Conservation (phyloP, 2,797 vertebrate genomes). For the Eleutherodactylus coqui region DNA sequence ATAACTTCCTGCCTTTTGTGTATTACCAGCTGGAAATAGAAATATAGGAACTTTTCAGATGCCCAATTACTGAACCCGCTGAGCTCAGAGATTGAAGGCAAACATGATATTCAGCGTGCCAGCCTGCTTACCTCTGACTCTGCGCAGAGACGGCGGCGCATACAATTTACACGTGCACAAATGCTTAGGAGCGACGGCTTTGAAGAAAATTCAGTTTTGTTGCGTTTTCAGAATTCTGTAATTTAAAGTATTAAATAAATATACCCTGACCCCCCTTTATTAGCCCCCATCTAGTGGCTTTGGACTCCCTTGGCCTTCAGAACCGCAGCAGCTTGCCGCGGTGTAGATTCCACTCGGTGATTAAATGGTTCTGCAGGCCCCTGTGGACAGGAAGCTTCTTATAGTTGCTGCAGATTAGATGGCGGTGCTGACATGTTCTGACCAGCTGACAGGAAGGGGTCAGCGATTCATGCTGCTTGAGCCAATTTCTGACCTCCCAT, state of each 20-base stretch:
- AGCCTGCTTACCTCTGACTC: slow-evolving; percentile 75
- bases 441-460: too few species aligned
- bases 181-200: neutral
- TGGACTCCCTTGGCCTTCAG: too few species aligned
- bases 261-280: too few species aligned
- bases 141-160: slow-evolving; percentile 10
- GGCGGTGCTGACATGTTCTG: too few species aligned
- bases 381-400: too few species aligned
- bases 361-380: too few species aligned
- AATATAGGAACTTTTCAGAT: slow-evolving; percentile 83
- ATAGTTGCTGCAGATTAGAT: too few species aligned
- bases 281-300: too few species aligned
- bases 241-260: slow-evolving; percentile 10
- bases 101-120: slow-evolving; percentile 77
- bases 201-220: neutral
- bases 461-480: too few species aligned
- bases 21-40: slow-evolving; percentile 84
- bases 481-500: too few species aligned
- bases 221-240: neutral
- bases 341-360: too few species aligned
- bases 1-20: slow-evolving; percentile 89
- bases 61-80: slow-evolving; percentile 86
- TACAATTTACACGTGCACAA: slow-evolving; percentile 7
- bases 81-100: slow-evolving; percentile 83
- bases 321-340: too few species aligned